phyloP scores from a whole-genome alignment of 2,797 vertebrate species.

The Syndactyla subalaris region DNA sequence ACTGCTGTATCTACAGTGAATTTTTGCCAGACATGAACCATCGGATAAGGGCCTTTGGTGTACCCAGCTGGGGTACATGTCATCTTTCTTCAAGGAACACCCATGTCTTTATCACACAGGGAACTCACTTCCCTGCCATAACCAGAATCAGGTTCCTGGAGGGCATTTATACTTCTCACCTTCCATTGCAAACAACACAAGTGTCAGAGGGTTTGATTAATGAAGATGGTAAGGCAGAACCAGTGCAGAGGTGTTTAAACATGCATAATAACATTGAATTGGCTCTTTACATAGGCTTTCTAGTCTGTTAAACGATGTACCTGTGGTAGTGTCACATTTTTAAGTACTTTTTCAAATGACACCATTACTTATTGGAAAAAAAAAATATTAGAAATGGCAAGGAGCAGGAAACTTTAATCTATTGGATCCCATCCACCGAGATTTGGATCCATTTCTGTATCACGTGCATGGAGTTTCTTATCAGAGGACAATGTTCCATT shows the following conservation, averaged over 20 bases:
- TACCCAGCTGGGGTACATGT: background rate
- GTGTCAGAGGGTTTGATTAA: background rate
- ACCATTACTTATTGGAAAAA: background rate
- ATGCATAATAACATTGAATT: background rate
- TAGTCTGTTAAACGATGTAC: background rate
- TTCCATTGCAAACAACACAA: background rate
- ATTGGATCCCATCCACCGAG: background rate
- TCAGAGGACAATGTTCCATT: background rate
- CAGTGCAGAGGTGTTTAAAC: background rate
- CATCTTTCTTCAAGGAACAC: background rate
- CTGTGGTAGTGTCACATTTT: background rate
- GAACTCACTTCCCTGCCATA: background rate
- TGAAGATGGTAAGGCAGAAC: background rate
- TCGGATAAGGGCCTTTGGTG: background rate
- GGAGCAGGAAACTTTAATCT: background rate
- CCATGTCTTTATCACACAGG: background rate
- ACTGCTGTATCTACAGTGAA: background rate
- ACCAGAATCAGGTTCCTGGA: background rate
- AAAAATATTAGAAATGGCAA: background rate
- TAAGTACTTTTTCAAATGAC: background rate
- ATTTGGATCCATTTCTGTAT: background rate
- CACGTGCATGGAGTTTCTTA: background rate
- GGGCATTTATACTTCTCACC: background rate
- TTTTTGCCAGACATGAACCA: background rate
- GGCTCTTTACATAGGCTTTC: background rate